phyloP scores from a whole-genome alignment of 2,888 invertebrate species.

The Luperina testacea region DNA sequence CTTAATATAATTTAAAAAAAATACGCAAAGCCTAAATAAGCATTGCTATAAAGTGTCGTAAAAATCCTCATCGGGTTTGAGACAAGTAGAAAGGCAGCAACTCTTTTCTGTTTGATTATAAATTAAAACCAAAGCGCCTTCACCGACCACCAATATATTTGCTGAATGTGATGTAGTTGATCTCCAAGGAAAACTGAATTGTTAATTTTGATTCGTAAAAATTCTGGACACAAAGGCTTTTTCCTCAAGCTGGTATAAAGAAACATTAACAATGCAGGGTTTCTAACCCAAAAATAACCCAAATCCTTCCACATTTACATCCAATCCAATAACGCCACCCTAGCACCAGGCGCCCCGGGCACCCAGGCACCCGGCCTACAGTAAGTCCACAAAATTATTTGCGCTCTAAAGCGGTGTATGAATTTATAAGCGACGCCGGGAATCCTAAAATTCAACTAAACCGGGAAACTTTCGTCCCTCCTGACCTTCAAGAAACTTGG shows the following conservation, averaged over 20 bases:
- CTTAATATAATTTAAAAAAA: background rate
- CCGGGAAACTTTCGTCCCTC: constrained; percentile 57
- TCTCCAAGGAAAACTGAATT: background rate
- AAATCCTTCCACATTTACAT: constrained; percentile 13
- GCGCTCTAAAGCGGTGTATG: constrained; percentile 60
- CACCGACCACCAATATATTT: background rate
- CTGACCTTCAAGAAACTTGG: constrained; percentile 61
- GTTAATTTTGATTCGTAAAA: background rate
- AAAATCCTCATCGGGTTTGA: background rate
- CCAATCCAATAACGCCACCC: constrained; percentile 12
- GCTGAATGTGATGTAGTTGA: background rate
- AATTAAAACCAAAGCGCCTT: background rate
- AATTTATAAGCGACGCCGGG: constrained; percentile 63
- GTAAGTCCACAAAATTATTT: constrained; percentile 65
- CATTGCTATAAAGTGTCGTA: background rate
- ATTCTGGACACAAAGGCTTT: background rate
- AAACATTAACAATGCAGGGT: background rate
- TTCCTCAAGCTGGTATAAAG: background rate
- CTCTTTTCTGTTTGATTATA: too few species aligned
- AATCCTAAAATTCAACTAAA: constrained; percentile 68
- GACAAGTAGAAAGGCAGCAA: background rate
- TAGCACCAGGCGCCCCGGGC: background rate
- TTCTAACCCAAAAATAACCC: constrained; percentile 1
- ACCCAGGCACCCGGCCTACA: constrained; percentile 3
- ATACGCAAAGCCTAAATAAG: background rate